Conservation (phyloP, 1,140 invertebrate genomes). For the Solen grandis region DNA sequence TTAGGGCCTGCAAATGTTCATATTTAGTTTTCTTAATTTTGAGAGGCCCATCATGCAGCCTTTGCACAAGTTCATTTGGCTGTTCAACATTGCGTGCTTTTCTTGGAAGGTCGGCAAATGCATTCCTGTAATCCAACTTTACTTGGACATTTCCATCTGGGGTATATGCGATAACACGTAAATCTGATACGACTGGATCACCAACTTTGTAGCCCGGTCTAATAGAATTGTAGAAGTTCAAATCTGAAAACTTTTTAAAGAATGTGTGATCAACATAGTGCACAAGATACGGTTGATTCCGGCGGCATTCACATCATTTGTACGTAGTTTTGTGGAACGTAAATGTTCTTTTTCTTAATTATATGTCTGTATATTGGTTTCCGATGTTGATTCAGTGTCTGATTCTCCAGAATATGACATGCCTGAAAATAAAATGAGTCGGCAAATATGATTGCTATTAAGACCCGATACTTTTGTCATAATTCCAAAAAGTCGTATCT, state of each 20-base stretch:
- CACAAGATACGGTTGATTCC: not conserved
- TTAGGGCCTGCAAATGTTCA: not conserved
- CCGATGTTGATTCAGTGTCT: no score
- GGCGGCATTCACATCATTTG: not conserved
- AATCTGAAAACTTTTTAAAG: conserved; percentile 18
- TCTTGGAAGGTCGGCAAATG: conserved; percentile 22
- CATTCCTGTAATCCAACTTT: not conserved
- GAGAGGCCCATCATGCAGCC: not conserved
- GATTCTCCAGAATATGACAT: no score
- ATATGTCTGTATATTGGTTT: no score
- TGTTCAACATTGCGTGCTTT: conserved; percentile 1
- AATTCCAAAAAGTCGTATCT: no score
- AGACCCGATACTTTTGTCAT: no score
- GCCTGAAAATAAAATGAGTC: no score
- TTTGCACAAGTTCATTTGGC: conserved; percentile 3
- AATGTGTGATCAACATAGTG: conserved; percentile 31
- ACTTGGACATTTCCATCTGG: conserved; percentile 18
- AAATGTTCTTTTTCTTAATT: conserved; percentile 26
- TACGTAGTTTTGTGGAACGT: conserved; percentile 21
- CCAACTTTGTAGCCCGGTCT: conserved; percentile 22
- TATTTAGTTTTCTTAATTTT: conserved; percentile 5
- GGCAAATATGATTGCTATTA: no score
- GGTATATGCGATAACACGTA: conserved; percentile 9
- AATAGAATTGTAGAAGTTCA: conserved; percentile 24
- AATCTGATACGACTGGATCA: conserved; percentile 28